Evolutionary conservation across 2,797 vertebrate genomes (phyloP).

Genomic region (Sebastes minor): DNA sequence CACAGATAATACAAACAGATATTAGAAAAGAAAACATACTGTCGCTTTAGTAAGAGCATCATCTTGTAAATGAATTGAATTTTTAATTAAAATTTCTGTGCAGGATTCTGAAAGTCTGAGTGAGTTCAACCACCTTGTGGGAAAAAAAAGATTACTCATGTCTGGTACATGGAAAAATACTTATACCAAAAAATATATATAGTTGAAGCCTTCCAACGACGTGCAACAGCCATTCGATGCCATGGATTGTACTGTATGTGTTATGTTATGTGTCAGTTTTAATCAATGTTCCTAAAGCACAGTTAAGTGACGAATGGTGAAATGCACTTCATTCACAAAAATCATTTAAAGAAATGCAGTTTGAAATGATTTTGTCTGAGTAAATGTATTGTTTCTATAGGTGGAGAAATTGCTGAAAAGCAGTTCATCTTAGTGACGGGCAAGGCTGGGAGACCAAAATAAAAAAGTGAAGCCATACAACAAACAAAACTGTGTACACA

Average conservation of each 20-base stretch:
- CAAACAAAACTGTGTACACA: neutral
- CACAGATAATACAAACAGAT: constrained; percentile 25
- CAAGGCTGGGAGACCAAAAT: neutral
- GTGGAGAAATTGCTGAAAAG: neutral
- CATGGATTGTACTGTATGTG: neutral
- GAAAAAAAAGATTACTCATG: neutral
- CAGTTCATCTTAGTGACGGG: neutral
- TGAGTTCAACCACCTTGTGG: neutral
- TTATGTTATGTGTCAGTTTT: neutral
- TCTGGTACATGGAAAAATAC: neutral
- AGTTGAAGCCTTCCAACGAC: neutral
- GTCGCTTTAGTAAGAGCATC: neutral
- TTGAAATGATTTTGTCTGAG: neutral
- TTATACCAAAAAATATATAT: neutral
- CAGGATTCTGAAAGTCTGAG: neutral
- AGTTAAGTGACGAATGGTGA: neutral
- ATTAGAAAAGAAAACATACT: neutral
- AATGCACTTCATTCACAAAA: neutral
- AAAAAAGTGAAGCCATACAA: neutral
- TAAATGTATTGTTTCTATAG: neutral
- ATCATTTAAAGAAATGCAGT: neutral
- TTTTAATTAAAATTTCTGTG: neutral
- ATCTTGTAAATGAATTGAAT: no score
- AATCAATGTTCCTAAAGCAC: neutral
- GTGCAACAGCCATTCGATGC: neutral